phyloP scores from a whole-genome alignment of 2,113 vertebrate species.

The Otus sunia region DNA sequence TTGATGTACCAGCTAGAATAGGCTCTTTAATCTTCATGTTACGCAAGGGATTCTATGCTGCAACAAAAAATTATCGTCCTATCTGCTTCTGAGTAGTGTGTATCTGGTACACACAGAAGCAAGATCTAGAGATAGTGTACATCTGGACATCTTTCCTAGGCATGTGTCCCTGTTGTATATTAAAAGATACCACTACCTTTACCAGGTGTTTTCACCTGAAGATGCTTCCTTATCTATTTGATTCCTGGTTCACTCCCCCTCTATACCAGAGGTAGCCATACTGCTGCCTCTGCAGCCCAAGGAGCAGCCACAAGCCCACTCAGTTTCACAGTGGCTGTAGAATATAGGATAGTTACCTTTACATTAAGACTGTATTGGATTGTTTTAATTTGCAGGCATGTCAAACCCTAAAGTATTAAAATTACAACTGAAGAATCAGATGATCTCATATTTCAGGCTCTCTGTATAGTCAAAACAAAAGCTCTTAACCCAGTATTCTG shows the following conservation, averaged over 20 bases:
- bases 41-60: not conserved
- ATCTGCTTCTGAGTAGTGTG: not conserved
- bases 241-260: not conserved
- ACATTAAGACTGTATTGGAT: not conserved
- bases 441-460: not conserved
- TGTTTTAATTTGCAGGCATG: not conserved
- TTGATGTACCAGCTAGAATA: conserved; percentile 8
- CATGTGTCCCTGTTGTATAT: not conserved
- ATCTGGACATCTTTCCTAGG: not conserved
- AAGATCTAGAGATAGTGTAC: not conserved
- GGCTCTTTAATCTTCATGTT: conserved; percentile 34
- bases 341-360: not conserved
- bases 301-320: not conserved
- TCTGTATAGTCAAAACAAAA: not conserved
- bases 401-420: not conserved
- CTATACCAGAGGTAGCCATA: not conserved
- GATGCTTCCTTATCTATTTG: not conserved
- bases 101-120: not conserved
- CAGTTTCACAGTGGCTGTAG: not conserved
- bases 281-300: not conserved
- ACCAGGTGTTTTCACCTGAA: not conserved
- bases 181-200: not conserved
- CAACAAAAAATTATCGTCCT: not conserved
- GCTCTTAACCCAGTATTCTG: not conserved
- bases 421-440: not conserved